These are phyloP conservation scores for Ambastaia sidthimunki DNA, from an alignment of 2,797 vertebrate species.

Conservation along the genomic window DNA sequence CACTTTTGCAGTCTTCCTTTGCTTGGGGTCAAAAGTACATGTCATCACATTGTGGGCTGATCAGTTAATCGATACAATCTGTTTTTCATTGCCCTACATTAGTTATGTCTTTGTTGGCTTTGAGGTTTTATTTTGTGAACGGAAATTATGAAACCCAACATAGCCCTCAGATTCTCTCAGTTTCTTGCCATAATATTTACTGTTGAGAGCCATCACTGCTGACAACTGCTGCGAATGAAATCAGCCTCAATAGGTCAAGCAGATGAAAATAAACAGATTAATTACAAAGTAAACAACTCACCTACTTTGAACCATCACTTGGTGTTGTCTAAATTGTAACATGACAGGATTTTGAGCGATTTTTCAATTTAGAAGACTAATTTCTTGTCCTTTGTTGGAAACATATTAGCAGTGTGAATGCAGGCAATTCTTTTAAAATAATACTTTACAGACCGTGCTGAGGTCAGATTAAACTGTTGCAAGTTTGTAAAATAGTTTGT, in stretches of 20 bases:
- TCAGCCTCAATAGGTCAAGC: no score
- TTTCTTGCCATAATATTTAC: constrained; percentile 31
- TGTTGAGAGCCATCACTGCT: not conserved
- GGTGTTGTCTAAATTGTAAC: no score
- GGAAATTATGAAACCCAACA: constrained; percentile 28
- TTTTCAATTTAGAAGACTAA: no score
- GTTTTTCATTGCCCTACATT: not conserved
- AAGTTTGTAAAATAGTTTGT: no score
- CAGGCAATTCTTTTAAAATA: not conserved
- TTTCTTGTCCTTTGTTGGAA: constrained; percentile 3
- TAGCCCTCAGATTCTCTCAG: constrained; percentile 20
- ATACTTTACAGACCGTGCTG: not conserved
- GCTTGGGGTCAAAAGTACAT: constrained; percentile 1
- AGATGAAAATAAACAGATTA: no score
- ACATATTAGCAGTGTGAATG: not conserved
- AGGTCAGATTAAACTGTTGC: not conserved
- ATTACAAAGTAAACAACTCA: no score
- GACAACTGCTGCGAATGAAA: no score
- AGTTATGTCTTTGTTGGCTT: not conserved
- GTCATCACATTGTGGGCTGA: not conserved
- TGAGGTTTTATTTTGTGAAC: constrained; percentile 25
- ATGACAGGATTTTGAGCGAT: no score
- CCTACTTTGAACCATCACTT: no score
- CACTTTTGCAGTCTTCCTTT: not conserved
- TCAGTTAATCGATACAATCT: not conserved